Evolutionary conservation across 2,113 vertebrate species (phyloP).

Genomic region (Sula dactylatra): DNA sequence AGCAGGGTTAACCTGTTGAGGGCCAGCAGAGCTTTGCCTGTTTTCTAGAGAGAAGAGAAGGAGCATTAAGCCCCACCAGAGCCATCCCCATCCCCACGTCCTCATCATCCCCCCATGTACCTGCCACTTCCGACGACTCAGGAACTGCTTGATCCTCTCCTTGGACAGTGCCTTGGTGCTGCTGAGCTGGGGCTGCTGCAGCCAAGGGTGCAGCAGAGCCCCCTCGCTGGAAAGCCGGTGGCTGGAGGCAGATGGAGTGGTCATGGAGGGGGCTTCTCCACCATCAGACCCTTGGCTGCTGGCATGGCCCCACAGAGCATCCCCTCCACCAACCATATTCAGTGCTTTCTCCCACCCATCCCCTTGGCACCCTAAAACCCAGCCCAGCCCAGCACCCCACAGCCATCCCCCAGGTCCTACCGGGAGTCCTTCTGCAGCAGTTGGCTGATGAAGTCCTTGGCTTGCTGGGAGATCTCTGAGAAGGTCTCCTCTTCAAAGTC

Average conservation of each 20-base stretch:
- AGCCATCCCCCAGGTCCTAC: constrained; percentile 38
- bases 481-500: constrained; percentile 83
- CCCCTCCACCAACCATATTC: neutral
- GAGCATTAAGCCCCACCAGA: neutral
- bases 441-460: constrained; percentile 83
- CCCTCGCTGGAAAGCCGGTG: constrained; percentile 71
- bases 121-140: constrained; percentile 84
- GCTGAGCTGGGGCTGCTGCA: constrained; percentile 69
- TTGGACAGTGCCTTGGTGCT: constrained; percentile 78
- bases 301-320: neutral
- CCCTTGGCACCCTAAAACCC: neutral
- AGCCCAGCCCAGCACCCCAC: neutral
- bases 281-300: neutral
- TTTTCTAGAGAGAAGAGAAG: constrained; percentile 74
- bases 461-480: constrained; percentile 79
- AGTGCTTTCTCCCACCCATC: neutral
- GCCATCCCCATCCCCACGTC: fast-evolving
- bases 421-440: constrained; percentile 79
- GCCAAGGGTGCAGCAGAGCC: constrained; percentile 83
- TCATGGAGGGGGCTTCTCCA: neutral
- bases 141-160: constrained; percentile 80
- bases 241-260: neutral
- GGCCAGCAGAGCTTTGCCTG: constrained; percentile 86
- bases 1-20: constrained; percentile 81
- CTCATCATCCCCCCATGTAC: constrained; percentile 2